Evolutionary conservation across 2,888 invertebrate genomes (phyloP), one percentile per base, ranked within the genome.

Genomic region (Strigamia maritima): DNA sequence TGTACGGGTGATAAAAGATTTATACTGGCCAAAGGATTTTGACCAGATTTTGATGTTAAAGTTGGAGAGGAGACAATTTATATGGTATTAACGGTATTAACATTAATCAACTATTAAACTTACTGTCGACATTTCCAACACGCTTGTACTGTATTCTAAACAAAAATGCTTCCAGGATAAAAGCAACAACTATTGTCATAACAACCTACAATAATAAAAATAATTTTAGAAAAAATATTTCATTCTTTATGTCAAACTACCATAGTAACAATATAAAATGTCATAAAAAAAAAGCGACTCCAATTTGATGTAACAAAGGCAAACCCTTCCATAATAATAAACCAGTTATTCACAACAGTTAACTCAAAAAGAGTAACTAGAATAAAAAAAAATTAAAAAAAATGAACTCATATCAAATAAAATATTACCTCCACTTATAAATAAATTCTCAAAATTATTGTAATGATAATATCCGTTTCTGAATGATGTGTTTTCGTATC

Each of bases 341-440:
- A 94, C 95, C 95, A 95, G 87, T 95, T 95, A 86, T 95, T 95
- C 80, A 95, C 94, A 14, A 95, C 94, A 0, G 94, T 95, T 83
- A 95, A 87, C 86, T 95, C 94, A 87, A 95, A 95, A 82, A 95
- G 87, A 0, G 95, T 94, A 81, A 95, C 93, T 87, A 83, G 54
- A 84, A 84, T 35, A 80, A 79, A 78, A 82, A 79, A 77, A 79
- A 75, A 76, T 80, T 19, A 78, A 6, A 65, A 22, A 12, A 16
- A 16, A 65, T 40, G 8, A 40, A 40, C 14, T 10, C 8, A 40
- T 40, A 40, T 40, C 14, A 14, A 10, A 40, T 7, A 40, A 8
- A 40, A 28, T 81, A 83, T 82, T 82, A 87, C 87, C 86, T 75
- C 91, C 91, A 84, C 93, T 92, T 8, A 90, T 90, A 80, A 93